These are phyloP conservation scores for Dromiciops gliroides DNA, from an alignment of 2,113 vertebrate species.

Conservation along the genomic window DNA sequence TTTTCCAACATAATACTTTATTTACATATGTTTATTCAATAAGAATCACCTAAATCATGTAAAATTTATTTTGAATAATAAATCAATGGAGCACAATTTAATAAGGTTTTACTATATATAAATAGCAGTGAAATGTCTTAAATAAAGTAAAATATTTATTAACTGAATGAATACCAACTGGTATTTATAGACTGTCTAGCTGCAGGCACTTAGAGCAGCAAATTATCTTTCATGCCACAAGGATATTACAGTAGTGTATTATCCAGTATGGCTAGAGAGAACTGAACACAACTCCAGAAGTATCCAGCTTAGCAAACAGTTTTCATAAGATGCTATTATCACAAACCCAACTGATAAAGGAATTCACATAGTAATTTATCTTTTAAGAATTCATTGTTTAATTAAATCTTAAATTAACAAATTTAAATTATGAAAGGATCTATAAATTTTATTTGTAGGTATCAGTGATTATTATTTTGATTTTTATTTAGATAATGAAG, in stretches of 20 bases:
- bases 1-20: background rate
- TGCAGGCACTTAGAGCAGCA: background rate
- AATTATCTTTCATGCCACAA: background rate
- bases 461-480: background rate
- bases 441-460: background rate
- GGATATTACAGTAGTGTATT: background rate
- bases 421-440: constrained; percentile 1
- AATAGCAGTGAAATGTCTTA: background rate
- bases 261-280: constrained; percentile 9
- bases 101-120: background rate
- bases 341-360: background rate
- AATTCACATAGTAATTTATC: background rate
- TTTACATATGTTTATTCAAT: background rate
- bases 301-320: background rate
- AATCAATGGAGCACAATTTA: constrained; percentile 8
- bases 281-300: background rate
- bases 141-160: constrained; percentile 6
- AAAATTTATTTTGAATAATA: constrained; percentile 29
- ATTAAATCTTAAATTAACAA: background rate
- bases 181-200: background rate
- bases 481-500: background rate
- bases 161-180: background rate
- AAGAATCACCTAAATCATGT: background rate
- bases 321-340: background rate
- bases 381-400: constrained; percentile 32